Evolutionary conservation across 1,140 invertebrate genomes (phyloP).

Genomic region (Monochamus saltuarius): DNA sequence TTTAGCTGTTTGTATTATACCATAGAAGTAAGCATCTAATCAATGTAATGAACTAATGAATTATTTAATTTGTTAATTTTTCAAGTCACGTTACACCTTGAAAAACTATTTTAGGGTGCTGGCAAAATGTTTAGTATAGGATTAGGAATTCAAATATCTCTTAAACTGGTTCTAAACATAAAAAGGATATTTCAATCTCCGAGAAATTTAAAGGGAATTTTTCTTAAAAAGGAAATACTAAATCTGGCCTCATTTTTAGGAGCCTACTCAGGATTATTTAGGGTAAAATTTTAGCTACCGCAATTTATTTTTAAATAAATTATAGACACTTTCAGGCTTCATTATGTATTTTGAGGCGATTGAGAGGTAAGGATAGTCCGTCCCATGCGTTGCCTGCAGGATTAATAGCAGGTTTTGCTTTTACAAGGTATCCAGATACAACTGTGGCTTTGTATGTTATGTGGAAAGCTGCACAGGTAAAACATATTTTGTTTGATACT

Average conservation of each 20-base stretch:
- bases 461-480: conserved; percentile 71
- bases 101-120: conserved; percentile 54
- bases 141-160: conserved; percentile 58
- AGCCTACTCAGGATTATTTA: conserved; percentile 64
- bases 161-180: conserved; percentile 59
- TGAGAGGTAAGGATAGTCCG: conserved; percentile 58
- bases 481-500: conserved; percentile 1
- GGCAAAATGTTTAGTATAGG: conserved; percentile 61
- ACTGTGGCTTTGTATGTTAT: conserved; percentile 69
- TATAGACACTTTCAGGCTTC: conserved; percentile 55
- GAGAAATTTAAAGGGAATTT: conserved; percentile 53
- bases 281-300: conserved; percentile 51
- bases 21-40: conserved; percentile 52
- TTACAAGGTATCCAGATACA: conserved; percentile 66
- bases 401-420: conserved; percentile 62
- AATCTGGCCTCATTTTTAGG: conserved; percentile 65
- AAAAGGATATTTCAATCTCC: conserved; percentile 56
- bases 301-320: background rate
- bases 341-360: conserved; percentile 61
- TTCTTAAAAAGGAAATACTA: conserved; percentile 60
- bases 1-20: conserved; percentile 63
- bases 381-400: conserved; percentile 65
- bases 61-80: background rate
- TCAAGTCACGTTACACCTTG: background rate
- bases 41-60: conserved; percentile 5